A percentile compares a stretch with the other conserved stretches of the same genome.
These are phyloP conservation scores for Oncorhynchus nerka DNA, from an alignment of 2,113 vertebrate species.

Conservation along the genomic window DNA sequence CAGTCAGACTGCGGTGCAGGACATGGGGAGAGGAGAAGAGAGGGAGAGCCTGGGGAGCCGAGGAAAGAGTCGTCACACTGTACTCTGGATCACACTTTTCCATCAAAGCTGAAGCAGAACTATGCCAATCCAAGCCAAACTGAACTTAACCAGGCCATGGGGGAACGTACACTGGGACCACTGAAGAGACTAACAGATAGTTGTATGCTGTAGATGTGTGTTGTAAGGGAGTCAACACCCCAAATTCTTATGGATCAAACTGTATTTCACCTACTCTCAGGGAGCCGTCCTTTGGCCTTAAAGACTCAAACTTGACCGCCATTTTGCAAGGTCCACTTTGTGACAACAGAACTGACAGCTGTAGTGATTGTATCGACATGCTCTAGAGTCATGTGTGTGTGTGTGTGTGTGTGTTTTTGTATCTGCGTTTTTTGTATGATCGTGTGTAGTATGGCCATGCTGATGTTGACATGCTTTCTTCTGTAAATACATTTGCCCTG, in stretches of 20 bases:
- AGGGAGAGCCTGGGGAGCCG: too few species aligned
- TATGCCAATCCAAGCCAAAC: background rate
- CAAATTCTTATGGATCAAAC: too few species aligned
- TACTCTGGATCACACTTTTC: background rate
- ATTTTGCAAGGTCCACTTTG: background rate
- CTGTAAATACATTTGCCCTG: background rate
- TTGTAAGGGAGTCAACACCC: too few species aligned
- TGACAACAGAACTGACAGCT: constrained; percentile 47
- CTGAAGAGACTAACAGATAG: too few species aligned
- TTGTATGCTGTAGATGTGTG: background rate
- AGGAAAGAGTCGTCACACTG: background rate
- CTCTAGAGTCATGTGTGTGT: background rate
- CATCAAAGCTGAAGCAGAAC: constrained; percentile 1
- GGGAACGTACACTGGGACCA: background rate
- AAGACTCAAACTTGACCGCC: background rate
- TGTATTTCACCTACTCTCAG: too few species aligned
- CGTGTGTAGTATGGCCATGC: background rate
- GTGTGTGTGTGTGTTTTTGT: background rate
- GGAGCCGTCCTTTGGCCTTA: background rate
- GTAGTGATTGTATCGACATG: constrained; percentile 45
- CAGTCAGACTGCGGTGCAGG: background rate
- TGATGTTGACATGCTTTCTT: constrained; percentile 13
- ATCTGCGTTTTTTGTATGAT: background rate
- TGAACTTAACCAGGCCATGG: background rate
- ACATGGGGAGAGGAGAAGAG: background rate